A percentile compares a stretch with the other conserved stretches of the same genome.
phyloP scores from a whole-genome alignment of 2,888 invertebrate genomes.

The Parthenolecanium corni region DNA sequence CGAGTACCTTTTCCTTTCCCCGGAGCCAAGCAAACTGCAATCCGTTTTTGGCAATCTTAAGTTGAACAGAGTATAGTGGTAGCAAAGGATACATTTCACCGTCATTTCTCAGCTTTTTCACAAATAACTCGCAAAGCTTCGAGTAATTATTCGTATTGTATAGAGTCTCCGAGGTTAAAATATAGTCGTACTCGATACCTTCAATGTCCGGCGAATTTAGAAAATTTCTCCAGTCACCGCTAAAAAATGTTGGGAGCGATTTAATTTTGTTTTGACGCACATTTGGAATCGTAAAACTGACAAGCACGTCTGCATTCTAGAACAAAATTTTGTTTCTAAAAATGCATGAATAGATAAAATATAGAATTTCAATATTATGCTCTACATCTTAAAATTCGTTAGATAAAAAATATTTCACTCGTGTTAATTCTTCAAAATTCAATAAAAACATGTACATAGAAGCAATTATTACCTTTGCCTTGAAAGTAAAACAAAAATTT shows the following conservation, averaged over 20 bases:
- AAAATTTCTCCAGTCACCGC: constrained; percentile 66
- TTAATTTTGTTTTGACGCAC: constrained; percentile 52
- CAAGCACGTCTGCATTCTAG: constrained; percentile 75
- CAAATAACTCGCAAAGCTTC: constrained; percentile 60
- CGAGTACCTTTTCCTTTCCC: too few species aligned
- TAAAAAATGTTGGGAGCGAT: constrained; percentile 40
- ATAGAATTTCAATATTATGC: too few species aligned
- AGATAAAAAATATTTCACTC: too few species aligned
- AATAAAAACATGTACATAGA: not conserved
- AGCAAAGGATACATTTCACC: constrained; percentile 49
- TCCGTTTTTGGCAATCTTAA: too few species aligned
- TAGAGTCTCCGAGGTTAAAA: constrained; percentile 88
- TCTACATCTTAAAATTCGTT: too few species aligned
- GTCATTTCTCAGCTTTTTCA: constrained; percentile 46
- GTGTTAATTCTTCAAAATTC: too few species aligned
- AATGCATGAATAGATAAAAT: too few species aligned
- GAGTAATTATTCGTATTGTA: constrained; percentile 68
- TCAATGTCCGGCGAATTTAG: constrained; percentile 32
- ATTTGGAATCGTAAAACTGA: constrained; percentile 70
- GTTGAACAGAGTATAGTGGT: too few species aligned
- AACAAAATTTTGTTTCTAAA: too few species aligned
- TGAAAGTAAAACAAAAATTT: too few species aligned
- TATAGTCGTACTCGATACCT: constrained; percentile 55
- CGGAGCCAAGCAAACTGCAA: too few species aligned
- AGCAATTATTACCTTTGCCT: too few species aligned